Conservation (phyloP, 2,797 vertebrate genomes). For the Cyprinodon diabolis region DNA sequence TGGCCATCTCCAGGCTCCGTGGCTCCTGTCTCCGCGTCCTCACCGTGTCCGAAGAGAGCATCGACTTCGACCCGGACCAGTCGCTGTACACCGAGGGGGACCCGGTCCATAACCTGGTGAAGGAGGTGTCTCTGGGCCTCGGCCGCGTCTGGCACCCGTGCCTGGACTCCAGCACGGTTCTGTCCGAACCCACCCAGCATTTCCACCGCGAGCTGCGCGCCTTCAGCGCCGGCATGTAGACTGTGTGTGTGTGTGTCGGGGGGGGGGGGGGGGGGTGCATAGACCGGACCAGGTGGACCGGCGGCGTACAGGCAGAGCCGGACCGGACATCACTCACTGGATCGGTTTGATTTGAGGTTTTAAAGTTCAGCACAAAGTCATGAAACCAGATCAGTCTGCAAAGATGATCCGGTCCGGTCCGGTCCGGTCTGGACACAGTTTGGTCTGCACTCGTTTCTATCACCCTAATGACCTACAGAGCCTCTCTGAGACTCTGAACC, state of each 20-base stretch:
- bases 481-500: slow-evolving; percentile 65
- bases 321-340: not conserved
- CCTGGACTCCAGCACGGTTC: slow-evolving; percentile 91
- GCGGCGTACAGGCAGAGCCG: no score
- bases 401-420: slow-evolving; percentile 33
- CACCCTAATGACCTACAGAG: slow-evolving; percentile 39
- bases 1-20: slow-evolving; percentile 96
- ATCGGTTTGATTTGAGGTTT: slow-evolving; percentile 3
- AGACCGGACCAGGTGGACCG: slow-evolving; percentile 47
- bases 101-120: slow-evolving; percentile 94
- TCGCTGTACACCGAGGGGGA: slow-evolving; percentile 90
- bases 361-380: slow-evolving; percentile 3
- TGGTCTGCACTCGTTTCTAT: slow-evolving; percentile 42
- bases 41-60: slow-evolving; percentile 96
- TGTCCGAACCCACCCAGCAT: slow-evolving; percentile 95
- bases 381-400: slow-evolving; percentile 15
- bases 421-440: slow-evolving; percentile 58
- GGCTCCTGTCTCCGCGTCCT: slow-evolving; percentile 92
- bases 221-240: slow-evolving; percentile 96
- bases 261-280: not conserved
- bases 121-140: slow-evolving; percentile 95
- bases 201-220: slow-evolving; percentile 96
- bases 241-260: slow-evolving; percentile 16
- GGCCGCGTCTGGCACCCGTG: slow-evolving; percentile 93
- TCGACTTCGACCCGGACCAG: slow-evolving; percentile 97